Conservation (phyloP, 2,113 vertebrate species). For the Chloropsis cyanopogon region DNA sequence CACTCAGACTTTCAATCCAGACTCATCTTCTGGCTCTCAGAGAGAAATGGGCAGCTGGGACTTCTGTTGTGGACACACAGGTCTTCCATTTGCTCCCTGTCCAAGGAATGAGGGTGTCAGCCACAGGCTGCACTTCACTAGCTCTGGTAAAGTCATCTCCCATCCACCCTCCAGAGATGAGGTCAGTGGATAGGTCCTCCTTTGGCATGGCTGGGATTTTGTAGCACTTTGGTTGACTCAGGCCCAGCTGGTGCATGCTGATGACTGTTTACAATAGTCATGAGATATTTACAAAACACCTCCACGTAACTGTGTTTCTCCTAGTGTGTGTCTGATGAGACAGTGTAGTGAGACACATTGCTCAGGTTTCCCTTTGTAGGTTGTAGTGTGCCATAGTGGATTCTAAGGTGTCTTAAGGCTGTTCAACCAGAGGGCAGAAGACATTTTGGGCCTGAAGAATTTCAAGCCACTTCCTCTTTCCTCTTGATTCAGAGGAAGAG, state of each 20-base stretch:
- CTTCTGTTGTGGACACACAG: not conserved
- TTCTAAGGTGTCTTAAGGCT: not conserved
- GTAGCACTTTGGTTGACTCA: not conserved
- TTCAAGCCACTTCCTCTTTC: not conserved
- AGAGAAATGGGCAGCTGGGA: not conserved
- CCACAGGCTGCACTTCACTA: rapidly evolving
- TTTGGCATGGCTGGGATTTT: not conserved
- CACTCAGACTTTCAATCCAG: not conserved
- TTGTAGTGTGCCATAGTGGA: not conserved
- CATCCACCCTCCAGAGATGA: not conserved
- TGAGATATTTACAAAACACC: not conserved
- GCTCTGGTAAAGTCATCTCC: not conserved
- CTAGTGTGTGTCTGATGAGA: not conserved
- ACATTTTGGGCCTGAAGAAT: not conserved
- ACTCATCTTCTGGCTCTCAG: not conserved
- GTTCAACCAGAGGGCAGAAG: not conserved
- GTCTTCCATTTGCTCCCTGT: not conserved
- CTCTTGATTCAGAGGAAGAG: not conserved
- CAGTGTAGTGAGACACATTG: not conserved
- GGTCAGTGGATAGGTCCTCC: not conserved
- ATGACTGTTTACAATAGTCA: not conserved
- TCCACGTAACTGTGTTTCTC: not conserved
- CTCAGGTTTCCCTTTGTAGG: not conserved
- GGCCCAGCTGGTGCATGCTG: not conserved
- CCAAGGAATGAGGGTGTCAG: not conserved